Conservation (phyloP, 2,113 vertebrate species). For the Helogale parvula region DNA sequence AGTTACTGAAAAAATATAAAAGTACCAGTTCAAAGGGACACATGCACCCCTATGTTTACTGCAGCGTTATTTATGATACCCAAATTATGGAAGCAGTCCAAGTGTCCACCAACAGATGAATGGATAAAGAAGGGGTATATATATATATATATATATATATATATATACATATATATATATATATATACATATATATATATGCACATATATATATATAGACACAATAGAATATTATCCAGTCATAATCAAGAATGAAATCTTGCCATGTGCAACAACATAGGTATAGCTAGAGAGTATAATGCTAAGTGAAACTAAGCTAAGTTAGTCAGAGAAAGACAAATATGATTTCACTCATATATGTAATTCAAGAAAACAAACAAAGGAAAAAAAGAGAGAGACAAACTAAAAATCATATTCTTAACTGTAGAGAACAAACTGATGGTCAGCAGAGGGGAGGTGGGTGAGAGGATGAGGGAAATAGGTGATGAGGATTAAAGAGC, state of each 20-base stretch:
- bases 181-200: no score
- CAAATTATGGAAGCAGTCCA: not conserved
- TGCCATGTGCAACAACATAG: not conserved
- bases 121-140: not conserved
- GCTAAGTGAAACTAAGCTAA: not conserved
- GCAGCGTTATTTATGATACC: not conserved
- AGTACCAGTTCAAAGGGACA: not conserved
- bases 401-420: not conserved
- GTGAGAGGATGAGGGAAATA: not conserved
- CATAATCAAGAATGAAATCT: not conserved
- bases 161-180: no score
- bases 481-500: not conserved
- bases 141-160: no score
- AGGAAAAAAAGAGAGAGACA: not conserved
- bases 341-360: not conserved
- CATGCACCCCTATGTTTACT: not conserved
- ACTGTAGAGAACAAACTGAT: not conserved
- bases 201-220: no score
- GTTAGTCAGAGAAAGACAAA: not conserved
- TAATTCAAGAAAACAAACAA: not conserved
- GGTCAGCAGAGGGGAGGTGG: not conserved
- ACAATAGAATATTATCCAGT: not conserved
- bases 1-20: not conserved
- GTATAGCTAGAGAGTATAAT: not conserved
- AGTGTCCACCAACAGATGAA: not conserved